Percentiles rank a stretch among this genome's conserved stretches.
phyloP scores from a whole-genome alignment of 2,113 vertebrate species.

The Prunella himalayana region DNA sequence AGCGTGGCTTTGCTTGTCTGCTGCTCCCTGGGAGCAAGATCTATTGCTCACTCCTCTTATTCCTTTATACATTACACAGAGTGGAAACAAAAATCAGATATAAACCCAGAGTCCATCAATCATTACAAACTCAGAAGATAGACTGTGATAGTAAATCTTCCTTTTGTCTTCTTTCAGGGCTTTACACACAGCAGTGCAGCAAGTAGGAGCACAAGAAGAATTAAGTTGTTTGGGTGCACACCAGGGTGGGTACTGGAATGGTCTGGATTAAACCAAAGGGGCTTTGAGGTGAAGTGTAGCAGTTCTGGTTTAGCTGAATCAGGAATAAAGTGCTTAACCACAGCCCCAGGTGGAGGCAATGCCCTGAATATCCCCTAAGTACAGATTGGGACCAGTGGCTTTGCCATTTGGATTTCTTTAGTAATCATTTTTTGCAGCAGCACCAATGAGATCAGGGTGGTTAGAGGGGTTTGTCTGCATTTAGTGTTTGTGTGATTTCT shows the following conservation, averaged over 20 bases:
- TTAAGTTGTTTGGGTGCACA: background rate
- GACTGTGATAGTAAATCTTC: background rate
- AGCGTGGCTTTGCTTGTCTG: background rate
- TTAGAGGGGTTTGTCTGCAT: background rate
- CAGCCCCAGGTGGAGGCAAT: background rate
- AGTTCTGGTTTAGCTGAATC: conserved; percentile 19
- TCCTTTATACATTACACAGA: background rate
- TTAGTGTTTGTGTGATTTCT: background rate
- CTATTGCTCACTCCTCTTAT: background rate
- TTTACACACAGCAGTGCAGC: background rate
- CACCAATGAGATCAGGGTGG: background rate
- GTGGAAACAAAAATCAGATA: conserved; percentile 9
- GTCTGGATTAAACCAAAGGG: background rate
- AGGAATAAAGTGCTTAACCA: background rate
- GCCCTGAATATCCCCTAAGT: background rate
- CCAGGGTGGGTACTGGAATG: background rate
- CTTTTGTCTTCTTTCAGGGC: background rate
- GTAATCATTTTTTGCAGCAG: background rate
- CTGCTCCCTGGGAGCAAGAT: background rate
- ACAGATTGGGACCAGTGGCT: background rate
- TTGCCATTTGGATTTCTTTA: background rate
- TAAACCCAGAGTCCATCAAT: background rate
- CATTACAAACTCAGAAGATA: background rate
- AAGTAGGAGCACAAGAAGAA: background rate
- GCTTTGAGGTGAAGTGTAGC: background rate